These are phyloP conservation scores for Ibycter americanus DNA, from an alignment of 2,797 vertebrate species.

Conservation along the genomic window DNA sequence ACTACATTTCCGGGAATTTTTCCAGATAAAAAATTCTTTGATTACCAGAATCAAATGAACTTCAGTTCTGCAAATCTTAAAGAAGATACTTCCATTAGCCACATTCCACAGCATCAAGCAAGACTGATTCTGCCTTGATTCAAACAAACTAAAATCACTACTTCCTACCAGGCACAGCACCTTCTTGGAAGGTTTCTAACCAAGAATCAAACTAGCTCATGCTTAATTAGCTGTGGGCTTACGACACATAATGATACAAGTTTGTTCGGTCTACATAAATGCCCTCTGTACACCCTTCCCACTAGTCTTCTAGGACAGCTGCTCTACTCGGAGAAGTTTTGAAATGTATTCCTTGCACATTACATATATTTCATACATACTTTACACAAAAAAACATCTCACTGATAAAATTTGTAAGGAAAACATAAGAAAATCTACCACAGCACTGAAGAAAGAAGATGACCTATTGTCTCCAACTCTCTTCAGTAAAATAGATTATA, in stretches of 20 bases:
- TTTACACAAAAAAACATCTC: neutral
- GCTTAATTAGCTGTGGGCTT: neutral
- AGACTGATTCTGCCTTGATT: neutral
- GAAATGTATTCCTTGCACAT: neutral
- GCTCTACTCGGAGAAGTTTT: neutral
- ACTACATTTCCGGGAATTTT: accelerated
- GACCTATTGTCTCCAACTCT: neutral
- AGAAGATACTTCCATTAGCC: neutral
- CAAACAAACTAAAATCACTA: neutral
- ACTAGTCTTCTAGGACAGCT: neutral
- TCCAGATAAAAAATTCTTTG: neutral
- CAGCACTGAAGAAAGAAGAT: neutral
- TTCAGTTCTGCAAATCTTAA: neutral
- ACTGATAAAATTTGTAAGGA: neutral
- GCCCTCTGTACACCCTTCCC: neutral
- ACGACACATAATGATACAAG: neutral
- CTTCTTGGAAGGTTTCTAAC: neutral
- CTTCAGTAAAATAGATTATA: neutral
- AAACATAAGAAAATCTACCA: neutral
- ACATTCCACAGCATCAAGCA: neutral
- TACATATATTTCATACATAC: neutral
- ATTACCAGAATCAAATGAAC: neutral
- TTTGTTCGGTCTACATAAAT: neutral
- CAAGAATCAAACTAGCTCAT: neutral
- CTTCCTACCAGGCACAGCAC: neutral